Percentiles rank a stretch among this genome's conserved stretches.
Evolutionary conservation across 2,113 vertebrate genomes (phyloP).

Genomic region (Clarias batrachus): DNA sequence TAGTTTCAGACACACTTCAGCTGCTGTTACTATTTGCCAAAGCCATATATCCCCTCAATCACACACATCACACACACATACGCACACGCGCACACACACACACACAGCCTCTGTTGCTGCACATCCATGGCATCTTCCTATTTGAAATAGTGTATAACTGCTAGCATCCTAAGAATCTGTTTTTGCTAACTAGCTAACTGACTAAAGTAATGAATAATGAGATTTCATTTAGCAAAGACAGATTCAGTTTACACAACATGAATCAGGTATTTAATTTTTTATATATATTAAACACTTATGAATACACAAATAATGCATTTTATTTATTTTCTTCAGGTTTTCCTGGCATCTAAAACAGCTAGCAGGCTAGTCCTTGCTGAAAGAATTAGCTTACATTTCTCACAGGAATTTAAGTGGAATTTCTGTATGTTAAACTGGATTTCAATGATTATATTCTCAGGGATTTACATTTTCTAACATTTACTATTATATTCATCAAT

Average conservation of each 20-base stretch:
- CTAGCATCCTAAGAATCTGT: too few relatives aligned
- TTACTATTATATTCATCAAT: neutral
- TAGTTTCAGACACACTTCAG: neutral
- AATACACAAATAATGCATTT: neutral
- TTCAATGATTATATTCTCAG: neutral
- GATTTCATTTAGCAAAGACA: neutral
- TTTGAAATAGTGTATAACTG: neutral
- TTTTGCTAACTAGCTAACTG: neutral
- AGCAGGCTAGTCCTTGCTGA: neutral
- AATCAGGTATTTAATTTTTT: neutral
- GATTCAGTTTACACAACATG: neutral
- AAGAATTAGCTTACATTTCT: neutral
- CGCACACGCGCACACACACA: too few relatives aligned
- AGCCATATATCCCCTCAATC: neutral
- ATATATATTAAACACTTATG: neutral
- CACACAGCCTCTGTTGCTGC: neutral
- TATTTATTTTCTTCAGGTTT: neutral
- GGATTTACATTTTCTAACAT: neutral
- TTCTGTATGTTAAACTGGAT: neutral
- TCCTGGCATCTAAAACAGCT: neutral
- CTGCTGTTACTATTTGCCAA: neutral
- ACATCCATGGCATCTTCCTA: neutral
- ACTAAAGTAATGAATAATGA: neutral
- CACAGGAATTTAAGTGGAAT: neutral
- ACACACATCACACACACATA: neutral